Conservation (phyloP, 2,113 vertebrate genomes). For the Opisthocomus hoazin region DNA sequence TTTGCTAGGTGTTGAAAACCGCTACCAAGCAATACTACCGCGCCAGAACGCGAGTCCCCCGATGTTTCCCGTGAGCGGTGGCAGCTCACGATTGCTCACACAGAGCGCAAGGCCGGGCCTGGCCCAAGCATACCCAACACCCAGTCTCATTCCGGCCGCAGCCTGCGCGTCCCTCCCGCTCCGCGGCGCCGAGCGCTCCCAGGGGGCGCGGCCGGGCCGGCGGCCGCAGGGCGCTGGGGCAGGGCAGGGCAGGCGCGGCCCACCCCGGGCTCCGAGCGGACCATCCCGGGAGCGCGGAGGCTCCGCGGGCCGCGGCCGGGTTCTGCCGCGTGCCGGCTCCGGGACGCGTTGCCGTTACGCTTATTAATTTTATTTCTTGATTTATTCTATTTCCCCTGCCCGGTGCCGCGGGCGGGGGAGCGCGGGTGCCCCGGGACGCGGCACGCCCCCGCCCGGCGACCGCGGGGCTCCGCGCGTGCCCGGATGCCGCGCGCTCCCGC, state of each 20-base stretch:
- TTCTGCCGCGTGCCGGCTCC: neutral
- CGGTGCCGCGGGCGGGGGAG: too few species aligned
- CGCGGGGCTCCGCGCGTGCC: neutral
- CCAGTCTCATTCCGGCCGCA: accelerated
- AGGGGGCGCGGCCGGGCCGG: too few species aligned
- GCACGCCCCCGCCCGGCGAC: neutral
- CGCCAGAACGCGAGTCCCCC: neutral
- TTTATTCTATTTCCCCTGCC: too few species aligned
- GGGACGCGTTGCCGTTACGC: too few species aligned
- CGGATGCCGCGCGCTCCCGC: slow-evolving; percentile 53
- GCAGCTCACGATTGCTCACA: neutral
- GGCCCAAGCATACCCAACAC: accelerated
- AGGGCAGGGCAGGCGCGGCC: too few species aligned
- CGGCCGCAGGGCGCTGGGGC: too few species aligned
- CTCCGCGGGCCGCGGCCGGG: neutral
- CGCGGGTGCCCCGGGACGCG: neutral
- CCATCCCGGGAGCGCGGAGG: neutral
- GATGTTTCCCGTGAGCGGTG: neutral
- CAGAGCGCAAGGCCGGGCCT: neutral
- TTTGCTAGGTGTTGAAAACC: neutral
- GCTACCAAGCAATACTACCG: neutral
- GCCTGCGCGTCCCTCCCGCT: neutral
- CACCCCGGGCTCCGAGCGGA: too few species aligned
- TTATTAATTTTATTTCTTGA: too few species aligned
- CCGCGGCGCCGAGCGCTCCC: neutral